Percentiles rank a stretch among this genome's conserved stretches.
Evolutionary conservation across 2,888 invertebrate genomes (phyloP).

Genomic region (Mimumesa dahlbomi): DNA sequence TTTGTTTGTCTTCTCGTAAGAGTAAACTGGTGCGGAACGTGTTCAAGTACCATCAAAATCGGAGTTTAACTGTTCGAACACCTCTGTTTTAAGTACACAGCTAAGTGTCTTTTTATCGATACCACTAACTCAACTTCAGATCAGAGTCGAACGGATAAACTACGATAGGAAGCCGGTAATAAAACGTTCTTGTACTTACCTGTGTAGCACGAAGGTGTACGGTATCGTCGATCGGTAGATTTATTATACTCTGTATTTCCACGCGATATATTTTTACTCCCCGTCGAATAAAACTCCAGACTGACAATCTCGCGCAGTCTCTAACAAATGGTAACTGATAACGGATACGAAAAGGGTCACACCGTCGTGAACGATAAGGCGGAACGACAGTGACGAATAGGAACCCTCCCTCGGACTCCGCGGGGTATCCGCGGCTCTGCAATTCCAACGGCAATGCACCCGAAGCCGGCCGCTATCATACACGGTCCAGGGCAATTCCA

Average conservation of each 20-base stretch:
- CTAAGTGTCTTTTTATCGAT: too few relatives aligned
- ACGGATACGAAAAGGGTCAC: constrained; percentile 55
- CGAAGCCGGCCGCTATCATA: constrained; percentile 59
- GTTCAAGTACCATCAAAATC: too few relatives aligned
- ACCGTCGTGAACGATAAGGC: constrained; percentile 63
- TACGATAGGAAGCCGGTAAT: background rate
- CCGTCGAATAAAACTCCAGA: constrained; percentile 50
- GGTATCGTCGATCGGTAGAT: constrained; percentile 1
- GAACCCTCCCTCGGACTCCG: constrained; percentile 44
- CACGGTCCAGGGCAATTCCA: constrained; percentile 61
- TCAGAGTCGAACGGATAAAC: background rate
- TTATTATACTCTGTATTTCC: constrained; percentile 6
- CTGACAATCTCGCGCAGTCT: constrained; percentile 47
- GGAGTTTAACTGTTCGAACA: too few relatives aligned
- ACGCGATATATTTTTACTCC: constrained; percentile 23
- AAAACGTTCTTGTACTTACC: background rate
- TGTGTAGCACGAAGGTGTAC: background rate
- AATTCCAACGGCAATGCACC: constrained; percentile 59
- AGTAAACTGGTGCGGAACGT: too few relatives aligned
- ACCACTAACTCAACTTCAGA: too few relatives aligned
- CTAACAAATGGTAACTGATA: constrained; percentile 62
- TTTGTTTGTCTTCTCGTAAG: too few relatives aligned
- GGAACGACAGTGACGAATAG: constrained; percentile 64
- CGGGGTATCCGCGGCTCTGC: constrained; percentile 44
- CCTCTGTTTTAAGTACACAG: too few relatives aligned